Conservation (phyloP, 2,797 vertebrate genomes). For the Syngnathus rostellatus region DNA sequence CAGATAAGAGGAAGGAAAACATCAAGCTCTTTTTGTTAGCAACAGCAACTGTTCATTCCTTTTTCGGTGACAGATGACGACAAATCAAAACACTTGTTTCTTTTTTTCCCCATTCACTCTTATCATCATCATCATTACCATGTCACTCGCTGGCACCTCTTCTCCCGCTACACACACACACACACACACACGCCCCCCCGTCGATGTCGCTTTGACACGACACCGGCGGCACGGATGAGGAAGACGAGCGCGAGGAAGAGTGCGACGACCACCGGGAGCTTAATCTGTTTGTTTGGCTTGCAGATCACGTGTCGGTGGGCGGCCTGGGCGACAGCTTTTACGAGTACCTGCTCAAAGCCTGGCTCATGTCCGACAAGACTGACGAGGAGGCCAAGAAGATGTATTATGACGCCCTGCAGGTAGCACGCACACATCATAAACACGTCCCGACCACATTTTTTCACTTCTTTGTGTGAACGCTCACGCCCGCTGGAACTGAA, state of each 20-base stretch:
- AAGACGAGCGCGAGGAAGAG: background rate
- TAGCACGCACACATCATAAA: constrained; percentile 47
- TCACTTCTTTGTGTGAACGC: too few species aligned
- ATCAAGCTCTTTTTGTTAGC: too few species aligned
- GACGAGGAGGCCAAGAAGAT: constrained; percentile 92
- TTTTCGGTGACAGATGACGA: background rate
- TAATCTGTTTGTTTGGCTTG: constrained; percentile 16
- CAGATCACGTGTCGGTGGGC: constrained; percentile 95
- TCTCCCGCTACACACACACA: background rate
- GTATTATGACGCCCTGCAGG: constrained; percentile 94
- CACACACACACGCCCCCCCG: background rate
- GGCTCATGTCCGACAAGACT: constrained; percentile 94
- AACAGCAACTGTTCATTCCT: background rate
- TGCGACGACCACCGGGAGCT: background rate
- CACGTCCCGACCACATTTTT: too few species aligned
- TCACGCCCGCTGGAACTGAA: too few species aligned
- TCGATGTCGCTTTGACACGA: background rate
- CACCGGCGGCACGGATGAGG: background rate
- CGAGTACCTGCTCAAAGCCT: constrained; percentile 96
- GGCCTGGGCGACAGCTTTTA: constrained; percentile 99
- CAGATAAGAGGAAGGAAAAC: too few species aligned
- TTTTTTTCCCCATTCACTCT: background rate
- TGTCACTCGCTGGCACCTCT: background rate
- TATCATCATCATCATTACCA: background rate
- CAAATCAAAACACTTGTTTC: background rate